These are phyloP conservation scores for Cephalophus harveyi DNA, from an alignment of 2,113 vertebrate species.

Conservation along the genomic window DNA sequence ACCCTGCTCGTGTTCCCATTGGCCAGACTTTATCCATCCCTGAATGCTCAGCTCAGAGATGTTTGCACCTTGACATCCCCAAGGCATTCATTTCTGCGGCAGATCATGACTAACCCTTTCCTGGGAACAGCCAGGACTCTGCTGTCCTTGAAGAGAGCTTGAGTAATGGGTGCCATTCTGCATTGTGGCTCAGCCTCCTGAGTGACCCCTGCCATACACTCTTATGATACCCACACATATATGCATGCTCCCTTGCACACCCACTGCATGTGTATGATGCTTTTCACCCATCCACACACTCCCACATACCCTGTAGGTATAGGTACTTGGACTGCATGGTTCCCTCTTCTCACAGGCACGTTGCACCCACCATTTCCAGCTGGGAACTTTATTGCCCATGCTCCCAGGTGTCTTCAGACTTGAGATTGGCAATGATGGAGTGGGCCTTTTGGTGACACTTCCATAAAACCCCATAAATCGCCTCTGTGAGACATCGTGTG, in stretches of 20 bases:
- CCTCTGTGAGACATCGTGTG: neutral
- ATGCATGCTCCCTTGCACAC: fast-evolving
- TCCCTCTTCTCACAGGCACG: neutral
- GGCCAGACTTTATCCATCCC: neutral
- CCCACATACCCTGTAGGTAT: neutral
- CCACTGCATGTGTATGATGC: fast-evolving
- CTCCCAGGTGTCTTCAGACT: slow-evolving; percentile 16
- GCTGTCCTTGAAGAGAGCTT: neutral
- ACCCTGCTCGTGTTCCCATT: too few species aligned
- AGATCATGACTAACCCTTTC: neutral
- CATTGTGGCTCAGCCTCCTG: neutral
- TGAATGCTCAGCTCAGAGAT: neutral
- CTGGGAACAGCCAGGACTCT: neutral
- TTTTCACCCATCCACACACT: neutral
- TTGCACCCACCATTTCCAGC: neutral
- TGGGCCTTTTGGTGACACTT: slow-evolving; percentile 55
- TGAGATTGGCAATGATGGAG: slow-evolving; percentile 51
- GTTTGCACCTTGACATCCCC: neutral
- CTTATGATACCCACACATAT: neutral
- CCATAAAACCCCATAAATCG: slow-evolving; percentile 67
- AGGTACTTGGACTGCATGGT: neutral
- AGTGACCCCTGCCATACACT: neutral
- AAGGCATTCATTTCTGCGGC: neutral
- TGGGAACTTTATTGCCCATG: slow-evolving; percentile 1
- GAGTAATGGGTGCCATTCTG: neutral